Base-by-base conservation (phyloP, 2,113 vertebrate species). In the Isichthys henryi region DNA sequence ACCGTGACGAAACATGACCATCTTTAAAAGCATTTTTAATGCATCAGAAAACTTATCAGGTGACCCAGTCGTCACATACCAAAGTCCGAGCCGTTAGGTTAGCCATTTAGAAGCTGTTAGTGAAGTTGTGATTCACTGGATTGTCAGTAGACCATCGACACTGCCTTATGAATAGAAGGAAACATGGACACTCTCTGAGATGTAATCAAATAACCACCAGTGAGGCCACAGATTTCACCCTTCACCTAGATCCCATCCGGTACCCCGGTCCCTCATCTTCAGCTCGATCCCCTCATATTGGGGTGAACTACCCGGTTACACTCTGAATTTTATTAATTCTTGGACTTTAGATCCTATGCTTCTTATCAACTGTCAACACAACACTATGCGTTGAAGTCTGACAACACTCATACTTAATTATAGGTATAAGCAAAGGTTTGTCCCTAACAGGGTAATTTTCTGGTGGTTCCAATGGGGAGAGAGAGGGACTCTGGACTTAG, bases 361-460 rank as follows among this genome's bases (percentile, higher is more conserved):
- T 39, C 35, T 84, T 56, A 85, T 62, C 88, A 52, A 9, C 80
- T 56, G 77, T 84, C 50, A 56, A 84, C 74, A 90, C 62, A 80
- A 66, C 84, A 74, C 27, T 39, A 58, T 88, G 89, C 62, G 21
- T 43, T 88, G 46, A 53, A 48, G 58, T 43, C 43, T 45, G 35
- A 77, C 84, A 52, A 48, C 86, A 19, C 45, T 84, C 39, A 66
- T 31, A 56, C 89, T 46, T 89, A 88, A 88, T 91, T 91, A 88
- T 89, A 50, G 80, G 89, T 77, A 92, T 89, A 84, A 92, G 91
- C 85, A 93, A 92, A 89, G 91, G 91, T 90, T 90, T 90, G 88
- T 86, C 70, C 31, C 92, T 43, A 90, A 70, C 93, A 90, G 91
- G 90, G 93, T 92, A 94, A 94, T 82, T 87, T 87, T 88, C 17